phyloP scores from a whole-genome alignment of 2,797 vertebrate species.

The Eulemur rubriventer region DNA sequence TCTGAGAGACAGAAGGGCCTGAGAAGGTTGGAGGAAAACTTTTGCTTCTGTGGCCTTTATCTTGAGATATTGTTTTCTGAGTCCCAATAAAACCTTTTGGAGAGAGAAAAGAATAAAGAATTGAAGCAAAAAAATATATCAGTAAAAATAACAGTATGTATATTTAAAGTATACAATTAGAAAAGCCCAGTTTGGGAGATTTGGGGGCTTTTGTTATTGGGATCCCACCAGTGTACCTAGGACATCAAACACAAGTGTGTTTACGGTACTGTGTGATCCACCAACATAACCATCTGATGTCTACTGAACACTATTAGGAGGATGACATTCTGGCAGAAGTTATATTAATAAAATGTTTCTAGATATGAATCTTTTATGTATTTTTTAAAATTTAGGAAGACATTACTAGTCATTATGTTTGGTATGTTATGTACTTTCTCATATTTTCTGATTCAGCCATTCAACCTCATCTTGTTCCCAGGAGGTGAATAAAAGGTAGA shows the following conservation, averaged over 20 bases:
- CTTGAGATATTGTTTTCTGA: neutral
- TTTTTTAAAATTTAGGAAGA: neutral
- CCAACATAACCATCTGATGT: neutral
- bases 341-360: neutral
- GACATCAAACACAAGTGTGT: neutral
- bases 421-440: neutral
- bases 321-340: neutral
- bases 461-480: slow-evolving; percentile 14
- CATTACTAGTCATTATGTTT: neutral
- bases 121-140: neutral
- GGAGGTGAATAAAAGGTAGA: neutral
- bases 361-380: neutral
- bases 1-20: neutral
- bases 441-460: slow-evolving; percentile 32
- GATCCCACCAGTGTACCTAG: neutral
- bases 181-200: neutral
- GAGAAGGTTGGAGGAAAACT: neutral
- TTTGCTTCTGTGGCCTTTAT: neutral
- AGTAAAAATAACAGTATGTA: neutral
- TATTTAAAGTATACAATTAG: neutral
- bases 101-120: slow-evolving; percentile 20
- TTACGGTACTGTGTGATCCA: neutral
- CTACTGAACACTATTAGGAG: neutral
- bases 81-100: neutral
- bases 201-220: neutral